phyloP scores from a whole-genome alignment of 2,888 invertebrate genomes.

The Melanchra persicariae region DNA sequence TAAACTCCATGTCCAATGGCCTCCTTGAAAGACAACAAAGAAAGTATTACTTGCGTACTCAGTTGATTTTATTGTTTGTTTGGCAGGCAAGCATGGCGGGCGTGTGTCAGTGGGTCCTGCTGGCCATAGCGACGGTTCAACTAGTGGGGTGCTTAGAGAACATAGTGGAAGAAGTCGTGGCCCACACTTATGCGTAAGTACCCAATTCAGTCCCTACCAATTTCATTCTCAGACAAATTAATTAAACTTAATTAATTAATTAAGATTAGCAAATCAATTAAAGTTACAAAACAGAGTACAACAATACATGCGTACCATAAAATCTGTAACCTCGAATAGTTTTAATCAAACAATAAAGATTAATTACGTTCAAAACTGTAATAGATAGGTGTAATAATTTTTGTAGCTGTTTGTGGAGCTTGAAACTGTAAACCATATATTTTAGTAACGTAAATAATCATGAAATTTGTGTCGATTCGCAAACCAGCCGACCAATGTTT shows the following conservation, averaged over 20 bases:
- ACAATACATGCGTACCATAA: no score
- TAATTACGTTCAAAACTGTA: background rate
- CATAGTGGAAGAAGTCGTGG: conserved; percentile 66
- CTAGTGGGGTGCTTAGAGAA: conserved; percentile 74
- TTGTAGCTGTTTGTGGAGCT: no score
- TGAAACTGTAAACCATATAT: no score
- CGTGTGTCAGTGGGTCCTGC: conserved; percentile 67
- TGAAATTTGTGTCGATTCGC: no score
- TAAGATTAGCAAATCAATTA: no score
- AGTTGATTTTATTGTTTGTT: conserved; percentile 22
- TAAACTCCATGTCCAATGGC: conserved; percentile 1
- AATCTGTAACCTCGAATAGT: background rate
- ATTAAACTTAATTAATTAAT: no score
- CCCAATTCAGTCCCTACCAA: no score
- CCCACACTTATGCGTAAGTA: conserved; percentile 80
- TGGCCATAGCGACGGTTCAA: conserved; percentile 71
- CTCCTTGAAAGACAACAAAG: conserved; percentile 10
- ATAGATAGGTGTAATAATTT: no score
- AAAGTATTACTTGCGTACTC: conserved; percentile 27
- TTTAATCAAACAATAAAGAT: background rate
- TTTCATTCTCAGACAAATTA: background rate
- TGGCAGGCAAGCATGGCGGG: conserved; percentile 73
- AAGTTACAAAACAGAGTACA: no score
- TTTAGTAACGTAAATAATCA: no score
- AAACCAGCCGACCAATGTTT: background rate